These are phyloP conservation scores for Mola mola DNA, from an alignment of 2,113 vertebrate species.

Conservation along the genomic window DNA sequence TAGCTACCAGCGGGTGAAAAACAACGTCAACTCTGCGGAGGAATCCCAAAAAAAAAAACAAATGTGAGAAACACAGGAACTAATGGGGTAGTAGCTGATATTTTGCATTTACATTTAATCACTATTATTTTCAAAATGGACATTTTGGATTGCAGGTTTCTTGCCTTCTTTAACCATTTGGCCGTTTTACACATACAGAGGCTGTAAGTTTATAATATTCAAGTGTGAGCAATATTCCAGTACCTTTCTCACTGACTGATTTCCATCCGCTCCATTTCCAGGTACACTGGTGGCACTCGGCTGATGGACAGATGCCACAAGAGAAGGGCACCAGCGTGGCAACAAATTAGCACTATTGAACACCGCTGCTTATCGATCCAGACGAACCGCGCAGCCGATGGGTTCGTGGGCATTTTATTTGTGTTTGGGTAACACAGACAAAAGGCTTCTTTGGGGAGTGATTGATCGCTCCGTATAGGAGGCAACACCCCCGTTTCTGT, in stretches of 20 bases:
- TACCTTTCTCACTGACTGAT: not conserved
- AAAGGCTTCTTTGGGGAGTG: conserved; percentile 34
- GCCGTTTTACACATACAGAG: too few species aligned
- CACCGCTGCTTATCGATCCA: conserved; percentile 39
- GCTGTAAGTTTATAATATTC: too few species aligned
- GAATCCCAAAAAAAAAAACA: not conserved
- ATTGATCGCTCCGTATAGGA: conserved; percentile 46
- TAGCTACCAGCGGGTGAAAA: not conserved
- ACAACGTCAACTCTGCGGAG: too few species aligned
- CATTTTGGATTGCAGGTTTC: too few species aligned
- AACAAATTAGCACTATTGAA: conserved; percentile 4
- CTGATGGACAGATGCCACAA: conserved; percentile 36
- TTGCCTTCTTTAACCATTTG: too few species aligned
- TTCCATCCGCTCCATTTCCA: conserved; percentile 7
- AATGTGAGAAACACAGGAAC: not conserved
- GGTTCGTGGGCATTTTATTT: conserved; percentile 54
- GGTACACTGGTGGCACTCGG: not conserved
- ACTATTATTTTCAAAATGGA: too few species aligned
- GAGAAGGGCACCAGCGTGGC: conserved; percentile 11
- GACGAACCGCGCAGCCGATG: conserved; percentile 44
- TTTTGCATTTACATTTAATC: too few species aligned
- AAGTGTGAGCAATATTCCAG: conserved; percentile 4
- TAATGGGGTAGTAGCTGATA: too few species aligned
- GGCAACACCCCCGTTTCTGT: conserved; percentile 43
- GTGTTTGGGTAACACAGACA: conserved; percentile 47